Evolutionary conservation across 2,888 invertebrate species (phyloP).

Genomic region (Dione juno): DNA sequence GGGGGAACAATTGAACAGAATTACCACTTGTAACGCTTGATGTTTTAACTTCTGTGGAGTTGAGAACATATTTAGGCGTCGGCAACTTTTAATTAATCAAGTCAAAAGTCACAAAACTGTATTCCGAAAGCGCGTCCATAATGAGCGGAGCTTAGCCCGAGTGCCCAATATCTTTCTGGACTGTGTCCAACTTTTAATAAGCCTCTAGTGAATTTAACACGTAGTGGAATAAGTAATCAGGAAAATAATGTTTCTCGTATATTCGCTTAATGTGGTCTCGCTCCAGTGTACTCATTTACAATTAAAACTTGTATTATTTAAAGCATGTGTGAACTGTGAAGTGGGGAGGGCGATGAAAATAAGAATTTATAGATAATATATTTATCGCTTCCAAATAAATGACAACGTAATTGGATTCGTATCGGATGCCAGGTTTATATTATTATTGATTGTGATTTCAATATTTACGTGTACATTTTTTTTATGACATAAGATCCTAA

Average conservation of each 20-base stretch:
- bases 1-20: conserved; percentile 28
- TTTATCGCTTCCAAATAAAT: conserved; percentile 2
- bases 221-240: conserved; percentile 64
- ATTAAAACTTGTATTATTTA: conserved; percentile 23
- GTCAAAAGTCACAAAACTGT: conserved; percentile 49
- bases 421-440: not conserved
- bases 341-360: not conserved
- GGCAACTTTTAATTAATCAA: conserved; percentile 54
- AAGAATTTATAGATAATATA: conserved; percentile 18
- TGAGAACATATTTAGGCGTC: conserved; percentile 45
- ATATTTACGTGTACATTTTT: not conserved
- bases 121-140: conserved; percentile 43
- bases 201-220: conserved; percentile 50
- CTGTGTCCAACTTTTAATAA: conserved; percentile 52
- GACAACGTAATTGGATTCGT: not conserved
- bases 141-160: conserved; percentile 47
- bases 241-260: conserved; percentile 53
- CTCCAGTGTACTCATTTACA: conserved; percentile 15
- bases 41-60: conserved; percentile 28
- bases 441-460: too few species aligned
- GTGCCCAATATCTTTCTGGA: conserved; percentile 50
- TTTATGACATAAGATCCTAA: too few species aligned
- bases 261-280: conserved; percentile 40
- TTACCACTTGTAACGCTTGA: conserved; percentile 25
- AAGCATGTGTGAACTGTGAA: conserved; percentile 17